Evolutionary conservation across 1,140 invertebrate genomes (phyloP).

Genomic region (Spodoptera litura): DNA sequence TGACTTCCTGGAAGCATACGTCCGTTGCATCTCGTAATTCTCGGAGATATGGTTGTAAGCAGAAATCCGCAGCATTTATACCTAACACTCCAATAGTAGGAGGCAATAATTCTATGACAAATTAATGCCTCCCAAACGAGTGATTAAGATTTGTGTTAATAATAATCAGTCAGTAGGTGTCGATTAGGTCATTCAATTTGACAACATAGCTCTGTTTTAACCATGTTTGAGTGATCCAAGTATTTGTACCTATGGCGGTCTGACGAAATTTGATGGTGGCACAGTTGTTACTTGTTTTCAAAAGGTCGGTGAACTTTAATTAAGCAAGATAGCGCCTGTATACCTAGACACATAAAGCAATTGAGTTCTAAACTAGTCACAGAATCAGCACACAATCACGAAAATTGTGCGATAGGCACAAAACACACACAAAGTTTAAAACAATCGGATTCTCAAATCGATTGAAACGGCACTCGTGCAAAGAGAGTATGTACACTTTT

Average conservation of each 20-base stretch:
- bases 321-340: constrained; percentile 49
- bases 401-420: constrained; percentile 45
- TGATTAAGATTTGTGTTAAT: constrained; percentile 8
- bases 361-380: constrained; percentile 52
- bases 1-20: constrained; percentile 42
- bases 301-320: constrained; percentile 55
- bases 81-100: not conserved
- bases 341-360: constrained; percentile 50
- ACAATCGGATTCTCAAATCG: constrained; percentile 7
- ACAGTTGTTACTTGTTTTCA: constrained; percentile 36
- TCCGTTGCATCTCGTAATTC: constrained; percentile 41
- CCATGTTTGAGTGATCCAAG: constrained; percentile 26
- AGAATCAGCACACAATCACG: constrained; percentile 55
- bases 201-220: constrained; percentile 29
- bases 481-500: constrained; percentile 35
- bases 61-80: constrained; percentile 26
- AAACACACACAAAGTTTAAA: not conserved
- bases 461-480: constrained; percentile 49
- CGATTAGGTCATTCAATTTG: constrained; percentile 58
- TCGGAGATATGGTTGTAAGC: constrained; percentile 19
- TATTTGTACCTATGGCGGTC: constrained; percentile 17
- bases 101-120: constrained; percentile 24
- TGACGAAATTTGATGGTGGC: constrained; percentile 22
- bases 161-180: constrained; percentile 51
- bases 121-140: constrained; percentile 19